phyloP scores from a whole-genome alignment of 1,140 invertebrate species.

The Himalopsyche phryganea region DNA sequence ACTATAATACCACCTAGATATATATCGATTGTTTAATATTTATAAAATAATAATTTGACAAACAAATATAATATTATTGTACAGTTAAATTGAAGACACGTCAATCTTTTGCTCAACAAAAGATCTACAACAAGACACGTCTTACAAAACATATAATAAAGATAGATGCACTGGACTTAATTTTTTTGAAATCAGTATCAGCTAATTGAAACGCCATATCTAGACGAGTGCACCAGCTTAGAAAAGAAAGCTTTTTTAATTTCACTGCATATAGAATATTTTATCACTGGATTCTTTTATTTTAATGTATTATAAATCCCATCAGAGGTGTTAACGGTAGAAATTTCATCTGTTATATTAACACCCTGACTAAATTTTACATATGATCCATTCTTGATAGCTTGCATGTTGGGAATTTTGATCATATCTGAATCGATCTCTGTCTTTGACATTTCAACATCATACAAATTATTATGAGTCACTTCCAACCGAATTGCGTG shows the following conservation, averaged over 20 bases:
- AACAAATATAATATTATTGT: background rate
- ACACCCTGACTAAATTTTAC: constrained; percentile 28
- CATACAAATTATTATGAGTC: constrained; percentile 19
- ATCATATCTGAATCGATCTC: constrained; percentile 5
- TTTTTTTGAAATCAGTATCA: background rate
- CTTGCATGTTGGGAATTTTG: constrained; percentile 22
- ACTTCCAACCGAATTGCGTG: constrained; percentile 32
- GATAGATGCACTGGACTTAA: no score
- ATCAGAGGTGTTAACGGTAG: constrained; percentile 4
- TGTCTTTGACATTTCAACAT: constrained; percentile 11
- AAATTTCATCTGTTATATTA: constrained; percentile 2
- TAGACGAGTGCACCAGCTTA: constrained; percentile 5
- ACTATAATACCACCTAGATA: background rate
- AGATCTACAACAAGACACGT: no score
- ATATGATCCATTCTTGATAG: constrained; percentile 26
- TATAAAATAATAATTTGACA: no score
- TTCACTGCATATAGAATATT: background rate
- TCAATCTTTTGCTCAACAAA: no score
- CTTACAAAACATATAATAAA: no score
- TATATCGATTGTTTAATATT: background rate
- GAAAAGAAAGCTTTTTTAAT: background rate
- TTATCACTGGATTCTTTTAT: constrained; percentile 12
- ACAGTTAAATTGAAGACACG: no score
- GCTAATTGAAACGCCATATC: no score
- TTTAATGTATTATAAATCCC: constrained; percentile 31